These are phyloP conservation scores for Actinia tenebrosa DNA, from an alignment of 64 coral and sea anemone genomes.

Conservation along the genomic window DNA sequence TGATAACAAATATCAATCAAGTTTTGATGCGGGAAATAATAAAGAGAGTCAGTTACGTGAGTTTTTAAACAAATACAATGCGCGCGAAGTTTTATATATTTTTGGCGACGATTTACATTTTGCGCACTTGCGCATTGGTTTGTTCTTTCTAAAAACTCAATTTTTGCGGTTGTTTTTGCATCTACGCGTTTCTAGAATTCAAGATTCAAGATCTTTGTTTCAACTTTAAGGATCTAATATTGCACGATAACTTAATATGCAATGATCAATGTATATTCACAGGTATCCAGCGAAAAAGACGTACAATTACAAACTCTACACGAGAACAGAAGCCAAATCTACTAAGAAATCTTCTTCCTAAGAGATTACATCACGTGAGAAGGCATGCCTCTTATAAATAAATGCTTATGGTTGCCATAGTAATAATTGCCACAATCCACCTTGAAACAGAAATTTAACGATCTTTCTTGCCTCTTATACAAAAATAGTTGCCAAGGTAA, in stretches of 20 bases:
- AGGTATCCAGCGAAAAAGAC: constrained; percentile 7
- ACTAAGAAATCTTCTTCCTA: constrained; percentile 12
- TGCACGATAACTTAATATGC: not conserved
- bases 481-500: not conserved
- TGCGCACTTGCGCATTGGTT: too few relatives aligned
- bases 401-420: not conserved
- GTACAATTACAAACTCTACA: constrained; percentile 4
- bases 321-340: constrained; percentile 15
- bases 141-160: too few relatives aligned
- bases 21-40: not conserved
- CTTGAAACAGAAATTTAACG: not conserved
- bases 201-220: too few relatives aligned
- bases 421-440: not conserved
- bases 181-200: too few relatives aligned
- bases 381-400: constrained; percentile 13
- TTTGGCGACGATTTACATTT: too few relatives aligned
- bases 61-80: too few relatives aligned
- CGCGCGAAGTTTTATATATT: too few relatives aligned
- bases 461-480: not conserved
- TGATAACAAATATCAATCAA: too few relatives aligned
- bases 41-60: too few relatives aligned
- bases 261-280: not conserved
- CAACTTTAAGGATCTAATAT: not conserved
- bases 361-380: constrained; percentile 7
- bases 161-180: too few relatives aligned